Conservation (phyloP, 2,797 vertebrate genomes). For the Rhadinocentrus ornatus region DNA sequence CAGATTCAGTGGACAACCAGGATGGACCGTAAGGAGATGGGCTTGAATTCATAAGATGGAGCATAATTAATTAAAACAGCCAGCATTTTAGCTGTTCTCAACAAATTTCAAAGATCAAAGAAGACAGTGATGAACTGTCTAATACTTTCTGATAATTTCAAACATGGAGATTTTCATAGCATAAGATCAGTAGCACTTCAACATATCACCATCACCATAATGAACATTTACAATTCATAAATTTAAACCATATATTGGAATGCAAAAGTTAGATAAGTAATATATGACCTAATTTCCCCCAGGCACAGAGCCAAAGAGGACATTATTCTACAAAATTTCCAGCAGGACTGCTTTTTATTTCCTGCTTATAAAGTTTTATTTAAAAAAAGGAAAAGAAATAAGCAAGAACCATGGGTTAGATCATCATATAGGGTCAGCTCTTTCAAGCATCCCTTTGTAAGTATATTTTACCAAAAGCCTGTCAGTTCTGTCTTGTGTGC, state of each 20-base stretch:
- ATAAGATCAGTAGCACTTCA: not conserved
- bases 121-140: slow-evolving; percentile 9
- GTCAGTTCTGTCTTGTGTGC: not conserved
- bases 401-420: not conserved
- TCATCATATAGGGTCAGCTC: not conserved
- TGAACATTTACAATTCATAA: not conserved
- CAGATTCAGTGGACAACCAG: not conserved
- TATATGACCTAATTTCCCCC: not conserved
- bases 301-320: not conserved
- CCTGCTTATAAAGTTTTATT: not conserved
- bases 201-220: not conserved
- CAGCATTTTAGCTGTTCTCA: not conserved
- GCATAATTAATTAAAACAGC: slow-evolving; percentile 5
- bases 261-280: not conserved
- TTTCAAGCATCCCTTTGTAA: not conserved
- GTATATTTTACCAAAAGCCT: not conserved
- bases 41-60: slow-evolving; percentile 16
- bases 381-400: not conserved
- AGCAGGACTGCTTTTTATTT: not conserved
- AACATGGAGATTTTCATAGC: not conserved
- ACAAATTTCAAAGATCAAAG: slow-evolving; percentile 16
- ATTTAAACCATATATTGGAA: not conserved
- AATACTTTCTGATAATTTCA: not conserved
- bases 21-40: slow-evolving; percentile 1
- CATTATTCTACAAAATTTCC: not conserved